phyloP scores from a whole-genome alignment of 2,888 invertebrate species.

The Neocrepidodera transversa region DNA sequence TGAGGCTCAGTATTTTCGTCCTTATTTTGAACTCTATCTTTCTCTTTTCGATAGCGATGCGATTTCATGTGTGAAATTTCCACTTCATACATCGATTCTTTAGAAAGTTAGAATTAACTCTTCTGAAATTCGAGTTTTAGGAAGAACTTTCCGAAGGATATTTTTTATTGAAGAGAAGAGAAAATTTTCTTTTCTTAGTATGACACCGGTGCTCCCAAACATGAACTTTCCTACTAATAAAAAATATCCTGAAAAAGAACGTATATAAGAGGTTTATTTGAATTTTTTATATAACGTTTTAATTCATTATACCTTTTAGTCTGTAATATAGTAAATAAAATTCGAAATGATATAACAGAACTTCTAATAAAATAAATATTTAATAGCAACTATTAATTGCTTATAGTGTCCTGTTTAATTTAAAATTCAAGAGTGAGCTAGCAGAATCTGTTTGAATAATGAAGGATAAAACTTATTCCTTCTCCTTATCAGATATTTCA shows the following conservation, averaged over 20 bases:
- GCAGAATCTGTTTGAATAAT: no score
- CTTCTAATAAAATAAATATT: no score
- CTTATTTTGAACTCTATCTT: slow-evolving; percentile 23
- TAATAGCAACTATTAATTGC: no score
- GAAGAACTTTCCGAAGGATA: slow-evolving; percentile 12
- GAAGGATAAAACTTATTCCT: no score
- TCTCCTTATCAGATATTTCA: no score
- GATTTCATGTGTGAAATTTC: slow-evolving; percentile 34
- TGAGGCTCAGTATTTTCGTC: slow-evolving; percentile 26
- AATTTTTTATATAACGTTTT: background rate
- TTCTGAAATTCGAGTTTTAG: slow-evolving; percentile 17
- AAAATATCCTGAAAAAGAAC: background rate
- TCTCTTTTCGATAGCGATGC: slow-evolving; percentile 23
- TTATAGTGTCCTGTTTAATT: no score
- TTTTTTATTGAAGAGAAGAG: slow-evolving; percentile 14
- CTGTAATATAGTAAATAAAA: no score
- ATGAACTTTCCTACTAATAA: slow-evolving; percentile 1
- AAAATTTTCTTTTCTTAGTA: slow-evolving; percentile 3
- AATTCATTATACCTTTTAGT: no score
- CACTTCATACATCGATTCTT: slow-evolving; percentile 25
- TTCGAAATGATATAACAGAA: no score
- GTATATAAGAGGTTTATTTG: background rate
- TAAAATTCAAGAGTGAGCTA: no score
- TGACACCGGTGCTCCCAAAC: background rate
- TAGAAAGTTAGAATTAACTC: slow-evolving; percentile 16